Percentiles rank a stretch among this genome's conserved stretches.
These are phyloP conservation scores for Formica selysi DNA, from an alignment of 1,140 invertebrate genomes.

Conservation along the genomic window DNA sequence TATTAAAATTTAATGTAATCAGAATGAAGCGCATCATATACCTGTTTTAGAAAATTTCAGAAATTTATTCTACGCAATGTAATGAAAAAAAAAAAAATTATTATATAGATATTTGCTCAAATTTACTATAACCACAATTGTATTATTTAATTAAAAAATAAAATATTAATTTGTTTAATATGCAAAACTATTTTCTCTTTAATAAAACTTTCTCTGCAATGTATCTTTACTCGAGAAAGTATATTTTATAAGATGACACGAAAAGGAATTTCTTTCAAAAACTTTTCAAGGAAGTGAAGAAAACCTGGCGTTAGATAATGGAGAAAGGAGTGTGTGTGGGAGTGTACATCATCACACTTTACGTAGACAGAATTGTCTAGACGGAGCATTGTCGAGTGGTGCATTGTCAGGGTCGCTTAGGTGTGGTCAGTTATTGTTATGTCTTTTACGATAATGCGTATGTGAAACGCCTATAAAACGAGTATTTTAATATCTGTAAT, in stretches of 20 bases:
- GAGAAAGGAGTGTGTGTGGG: constrained; percentile 31
- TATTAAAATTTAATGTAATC: constrained; percentile 19
- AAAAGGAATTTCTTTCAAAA: constrained; percentile 43
- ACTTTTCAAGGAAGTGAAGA: constrained; percentile 16
- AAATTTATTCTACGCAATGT: background rate
- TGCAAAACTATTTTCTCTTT: background rate
- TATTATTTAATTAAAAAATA: background rate
- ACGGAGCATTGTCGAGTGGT: constrained; percentile 40
- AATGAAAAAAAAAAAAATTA: background rate
- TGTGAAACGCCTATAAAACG: constrained; percentile 29
- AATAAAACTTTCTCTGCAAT: constrained; percentile 37
- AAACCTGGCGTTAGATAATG: constrained; percentile 26
- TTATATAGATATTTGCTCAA: background rate
- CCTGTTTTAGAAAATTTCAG: background rate
- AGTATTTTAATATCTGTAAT: constrained; percentile 49
- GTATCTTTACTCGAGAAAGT: background rate
- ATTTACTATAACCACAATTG: background rate
- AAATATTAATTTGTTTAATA: background rate
- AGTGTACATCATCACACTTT: constrained; percentile 14
- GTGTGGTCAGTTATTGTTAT: constrained; percentile 63
- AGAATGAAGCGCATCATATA: background rate
- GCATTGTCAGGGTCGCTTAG: constrained; percentile 59
- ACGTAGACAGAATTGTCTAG: constrained; percentile 38
- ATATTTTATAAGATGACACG: background rate
- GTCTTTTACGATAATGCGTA: constrained; percentile 16